These are phyloP conservation scores for Dermochelys coriacea DNA, from an alignment of 2,797 vertebrate genomes.

Conservation along the genomic window DNA sequence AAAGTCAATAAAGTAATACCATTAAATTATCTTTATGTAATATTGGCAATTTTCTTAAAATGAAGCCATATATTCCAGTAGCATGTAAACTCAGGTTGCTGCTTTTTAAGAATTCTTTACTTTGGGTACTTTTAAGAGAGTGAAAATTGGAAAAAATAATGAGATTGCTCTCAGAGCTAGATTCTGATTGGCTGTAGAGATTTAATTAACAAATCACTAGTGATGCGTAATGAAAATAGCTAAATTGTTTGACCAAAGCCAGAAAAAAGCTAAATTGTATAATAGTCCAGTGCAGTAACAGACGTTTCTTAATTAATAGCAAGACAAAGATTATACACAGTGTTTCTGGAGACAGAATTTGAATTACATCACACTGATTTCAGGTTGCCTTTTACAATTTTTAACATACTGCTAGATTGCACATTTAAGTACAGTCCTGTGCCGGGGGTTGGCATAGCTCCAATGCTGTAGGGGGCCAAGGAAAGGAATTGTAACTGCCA, in stretches of 20 bases:
- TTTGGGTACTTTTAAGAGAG: neutral
- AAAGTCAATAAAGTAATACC: conserved; percentile 44
- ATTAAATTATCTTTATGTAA: conserved; percentile 62
- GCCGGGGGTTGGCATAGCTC: neutral
- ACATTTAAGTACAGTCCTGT: neutral
- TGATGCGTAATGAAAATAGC: neutral
- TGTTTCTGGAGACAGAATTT: conserved; percentile 3
- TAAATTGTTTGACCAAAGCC: neutral
- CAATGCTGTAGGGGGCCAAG: neutral
- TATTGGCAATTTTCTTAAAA: neutral
- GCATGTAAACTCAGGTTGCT: neutral
- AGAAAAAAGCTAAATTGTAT: neutral
- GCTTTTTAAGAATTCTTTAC: neutral
- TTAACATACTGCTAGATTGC: neutral
- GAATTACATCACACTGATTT: neutral
- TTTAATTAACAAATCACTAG: neutral
- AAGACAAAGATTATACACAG: neutral
- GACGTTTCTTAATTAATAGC: neutral
- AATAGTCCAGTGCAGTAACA: neutral
- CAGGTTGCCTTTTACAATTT: neutral
- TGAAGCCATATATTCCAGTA: neutral
- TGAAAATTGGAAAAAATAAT: neutral
- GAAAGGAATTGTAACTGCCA: neutral
- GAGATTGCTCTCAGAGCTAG: neutral
- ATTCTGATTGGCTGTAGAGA: neutral